These are phyloP conservation scores for Tapirus indicus DNA, from an alignment of 2,797 vertebrate genomes.

Conservation along the genomic window DNA sequence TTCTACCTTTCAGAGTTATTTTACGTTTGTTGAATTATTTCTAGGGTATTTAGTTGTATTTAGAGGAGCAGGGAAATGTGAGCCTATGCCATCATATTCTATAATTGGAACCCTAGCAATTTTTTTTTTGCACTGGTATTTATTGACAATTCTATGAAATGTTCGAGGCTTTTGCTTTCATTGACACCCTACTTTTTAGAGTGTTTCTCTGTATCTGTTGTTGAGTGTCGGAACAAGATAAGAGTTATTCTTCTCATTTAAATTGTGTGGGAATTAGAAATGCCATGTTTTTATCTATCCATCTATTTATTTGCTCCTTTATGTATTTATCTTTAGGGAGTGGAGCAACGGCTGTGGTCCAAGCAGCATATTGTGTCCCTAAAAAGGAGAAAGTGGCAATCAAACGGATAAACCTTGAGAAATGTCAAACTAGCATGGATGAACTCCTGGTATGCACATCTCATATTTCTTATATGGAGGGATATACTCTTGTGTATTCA, in stretches of 20 bases:
- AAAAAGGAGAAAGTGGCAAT: conserved; percentile 99
- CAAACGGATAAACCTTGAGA: conserved; percentile 98
- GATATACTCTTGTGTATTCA: background rate
- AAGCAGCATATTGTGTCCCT: conserved; percentile 95
- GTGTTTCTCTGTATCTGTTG: background rate
- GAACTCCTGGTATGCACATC: conserved; percentile 95
- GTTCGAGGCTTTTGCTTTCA: conserved; percentile 29
- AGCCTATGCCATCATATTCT: background rate
- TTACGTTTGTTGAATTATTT: background rate
- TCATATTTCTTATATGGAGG: background rate
- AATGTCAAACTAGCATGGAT: conserved; percentile 99
- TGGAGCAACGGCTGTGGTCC: conserved; percentile 98
- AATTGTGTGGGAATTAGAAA: background rate
- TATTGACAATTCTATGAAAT: background rate
- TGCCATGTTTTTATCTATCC: background rate
- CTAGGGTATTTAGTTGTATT: background rate
- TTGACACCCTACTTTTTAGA: background rate
- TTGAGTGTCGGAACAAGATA: background rate
- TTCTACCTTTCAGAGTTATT: background rate
- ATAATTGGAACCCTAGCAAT: background rate
- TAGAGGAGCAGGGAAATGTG: background rate
- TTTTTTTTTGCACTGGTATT: background rate
- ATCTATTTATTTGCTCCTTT: conserved; percentile 38
- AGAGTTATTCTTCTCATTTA: background rate
- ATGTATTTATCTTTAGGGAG: conserved; percentile 91